Evolutionary conservation across 2,888 invertebrate genomes (phyloP).

Genomic region (Thymelicus lineola): DNA sequence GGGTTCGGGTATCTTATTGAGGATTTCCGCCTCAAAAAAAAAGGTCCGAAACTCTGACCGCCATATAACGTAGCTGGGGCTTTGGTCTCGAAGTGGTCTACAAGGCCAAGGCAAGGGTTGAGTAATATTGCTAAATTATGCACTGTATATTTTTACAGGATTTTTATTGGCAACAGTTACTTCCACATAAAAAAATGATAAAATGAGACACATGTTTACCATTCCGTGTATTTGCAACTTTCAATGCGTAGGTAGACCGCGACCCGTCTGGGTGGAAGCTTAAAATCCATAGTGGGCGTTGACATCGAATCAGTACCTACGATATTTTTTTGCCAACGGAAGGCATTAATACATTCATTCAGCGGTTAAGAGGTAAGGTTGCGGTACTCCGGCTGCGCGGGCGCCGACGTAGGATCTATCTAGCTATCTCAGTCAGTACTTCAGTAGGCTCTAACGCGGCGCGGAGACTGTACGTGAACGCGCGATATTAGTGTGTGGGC

Average conservation of each 20-base stretch:
- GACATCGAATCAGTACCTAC: constrained; percentile 70
- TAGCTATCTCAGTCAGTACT: constrained; percentile 27
- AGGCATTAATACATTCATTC: constrained; percentile 75
- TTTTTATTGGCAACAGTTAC: no score
- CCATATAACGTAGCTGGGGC: no score
- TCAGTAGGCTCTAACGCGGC: constrained; percentile 72
- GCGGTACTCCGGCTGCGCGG: constrained; percentile 54
- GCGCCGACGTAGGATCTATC: constrained; percentile 41
- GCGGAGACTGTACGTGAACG: constrained; percentile 65
- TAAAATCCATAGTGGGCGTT: constrained; percentile 70
- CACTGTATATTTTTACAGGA: no score
- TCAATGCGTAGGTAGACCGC: constrained; percentile 66
- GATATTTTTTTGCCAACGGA: constrained; percentile 71
- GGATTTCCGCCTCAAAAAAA: no score
- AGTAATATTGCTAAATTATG: no score
- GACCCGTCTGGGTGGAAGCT: constrained; percentile 64
- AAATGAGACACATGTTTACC: constrained; percentile 3
- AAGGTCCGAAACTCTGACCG: no score
- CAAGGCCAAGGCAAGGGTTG: no score
- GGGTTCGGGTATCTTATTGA: no score
- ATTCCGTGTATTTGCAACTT: constrained; percentile 48
- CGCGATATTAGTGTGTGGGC: constrained; percentile 60
- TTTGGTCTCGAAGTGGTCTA: no score
- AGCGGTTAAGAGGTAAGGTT: constrained; percentile 61
- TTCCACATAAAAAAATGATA: not conserved